Percentiles rank a stretch among this genome's conserved stretches.
Conservation (phyloP, 2,113 vertebrate species). For the Emydocephalus ijimae region DNA sequence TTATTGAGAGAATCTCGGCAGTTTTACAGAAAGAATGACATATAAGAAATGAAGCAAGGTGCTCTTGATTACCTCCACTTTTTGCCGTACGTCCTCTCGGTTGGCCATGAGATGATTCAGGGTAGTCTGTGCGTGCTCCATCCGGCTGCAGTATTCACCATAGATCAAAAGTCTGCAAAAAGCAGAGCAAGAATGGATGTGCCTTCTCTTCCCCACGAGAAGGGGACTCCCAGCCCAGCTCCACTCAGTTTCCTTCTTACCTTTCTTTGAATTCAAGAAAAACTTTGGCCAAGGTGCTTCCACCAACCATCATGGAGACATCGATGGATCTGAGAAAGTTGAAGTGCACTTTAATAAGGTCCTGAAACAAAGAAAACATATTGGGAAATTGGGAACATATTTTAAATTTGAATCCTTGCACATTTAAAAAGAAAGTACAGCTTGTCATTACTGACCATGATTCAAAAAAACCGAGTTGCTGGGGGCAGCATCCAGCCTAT, state of each 20-base stretch:
- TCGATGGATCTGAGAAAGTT: slow-evolving; percentile 88
- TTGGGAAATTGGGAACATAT: background rate
- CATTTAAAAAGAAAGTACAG: background rate
- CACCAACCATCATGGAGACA: slow-evolving; percentile 84
- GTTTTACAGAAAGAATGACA: background rate
- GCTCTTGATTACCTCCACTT: slow-evolving; percentile 86
- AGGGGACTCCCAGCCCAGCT: background rate
- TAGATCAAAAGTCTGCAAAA: slow-evolving; percentile 89
- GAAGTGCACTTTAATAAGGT: slow-evolving; percentile 91
- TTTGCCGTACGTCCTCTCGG: slow-evolving; percentile 86
- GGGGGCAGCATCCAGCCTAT: background rate
- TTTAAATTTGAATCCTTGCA: background rate
- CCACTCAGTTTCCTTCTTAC: slow-evolving; percentile 54
- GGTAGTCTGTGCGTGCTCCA: slow-evolving; percentile 92
- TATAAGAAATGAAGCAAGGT: background rate
- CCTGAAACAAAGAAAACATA: slow-evolving; percentile 64
- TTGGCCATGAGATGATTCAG: slow-evolving; percentile 87
- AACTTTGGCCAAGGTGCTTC: slow-evolving; percentile 84
- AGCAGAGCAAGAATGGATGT: background rate
- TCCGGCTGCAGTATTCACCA: slow-evolving; percentile 94
- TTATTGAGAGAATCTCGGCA: background rate
- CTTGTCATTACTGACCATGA: background rate
- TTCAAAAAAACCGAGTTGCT: background rate
- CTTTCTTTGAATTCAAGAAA: slow-evolving; percentile 97
- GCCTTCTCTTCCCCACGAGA: background rate